phyloP scores from a whole-genome alignment of 2,797 vertebrate genomes.

The Eulemur coronatus region DNA sequence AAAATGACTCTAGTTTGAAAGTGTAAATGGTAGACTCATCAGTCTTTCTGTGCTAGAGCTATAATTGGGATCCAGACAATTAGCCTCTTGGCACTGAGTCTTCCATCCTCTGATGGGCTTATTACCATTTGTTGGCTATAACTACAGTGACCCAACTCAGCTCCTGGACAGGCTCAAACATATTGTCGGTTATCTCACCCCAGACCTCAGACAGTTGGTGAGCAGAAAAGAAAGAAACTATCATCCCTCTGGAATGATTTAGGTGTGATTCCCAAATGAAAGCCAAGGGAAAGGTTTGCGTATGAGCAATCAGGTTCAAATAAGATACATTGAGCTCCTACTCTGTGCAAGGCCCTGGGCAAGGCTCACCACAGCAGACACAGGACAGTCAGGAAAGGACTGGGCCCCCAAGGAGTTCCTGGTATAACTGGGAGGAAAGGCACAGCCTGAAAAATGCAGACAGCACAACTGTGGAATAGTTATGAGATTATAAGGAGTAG shows the following conservation, averaged over 20 bases:
- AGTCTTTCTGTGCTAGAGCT: not conserved
- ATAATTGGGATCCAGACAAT: not conserved
- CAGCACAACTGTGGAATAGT: not conserved
- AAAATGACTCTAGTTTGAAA: not conserved
- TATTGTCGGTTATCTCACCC: not conserved
- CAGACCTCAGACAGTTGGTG: not conserved
- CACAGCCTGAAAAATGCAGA: not conserved
- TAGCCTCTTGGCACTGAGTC: not conserved
- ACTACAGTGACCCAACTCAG: not conserved
- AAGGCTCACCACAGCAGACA: not conserved
- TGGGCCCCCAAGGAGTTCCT: not conserved
- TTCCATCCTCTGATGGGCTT: not conserved
- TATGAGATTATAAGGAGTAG: not conserved
- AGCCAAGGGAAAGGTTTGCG: not conserved
- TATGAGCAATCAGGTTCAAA: not conserved
- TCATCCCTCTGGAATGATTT: not conserved
- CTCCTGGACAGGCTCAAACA: not conserved
- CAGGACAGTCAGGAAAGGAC: not conserved
- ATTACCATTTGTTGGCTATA: not conserved
- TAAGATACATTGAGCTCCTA: not conserved
- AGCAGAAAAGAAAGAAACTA: slow-evolving; percentile 8
- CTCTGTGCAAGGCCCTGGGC: not conserved
- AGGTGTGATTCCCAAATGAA: slow-evolving; percentile 4
- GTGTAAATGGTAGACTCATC: not conserved
- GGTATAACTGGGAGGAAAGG: not conserved